Evolutionary conservation across 2,888 invertebrate species (phyloP), one percentile per base, ranked within the genome.

Genomic region (Erebia ligea): DNA sequence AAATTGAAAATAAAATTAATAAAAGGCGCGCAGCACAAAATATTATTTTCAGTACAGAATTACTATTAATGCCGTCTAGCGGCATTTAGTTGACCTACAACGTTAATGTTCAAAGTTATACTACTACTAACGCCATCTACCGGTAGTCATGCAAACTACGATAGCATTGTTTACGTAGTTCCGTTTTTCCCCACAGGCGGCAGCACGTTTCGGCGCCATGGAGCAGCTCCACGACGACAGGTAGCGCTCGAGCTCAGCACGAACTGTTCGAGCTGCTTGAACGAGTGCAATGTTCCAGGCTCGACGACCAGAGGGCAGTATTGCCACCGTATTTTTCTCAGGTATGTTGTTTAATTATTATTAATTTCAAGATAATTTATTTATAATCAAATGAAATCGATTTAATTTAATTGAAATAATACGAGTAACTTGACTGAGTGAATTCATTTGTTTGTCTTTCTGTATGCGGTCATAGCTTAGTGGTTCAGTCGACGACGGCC

Each of bases 251-350:
- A 75, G 93, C 94, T 69, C 94, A 94, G 78, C 95, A 95, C 87
- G 98, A 98, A 91, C 95, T 99, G 80, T 98, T 99, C 90, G 98
- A 98, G 89, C 94, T 99, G 82, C 94, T 99, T 85, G 98, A 99
- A 91, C 95, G 97, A 85, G 97, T 98, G 79, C 99, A 99, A 92
- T 97, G 98, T 94, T 98, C 98, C 80, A 95, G 99, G 75, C 94
- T 99, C 85, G 98, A 99, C 88, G 99, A 99, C 94, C 99, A 99
- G 94, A 96, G 99, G 93, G 99, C 99, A 90, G 98, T 98, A 81
- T 94, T 99, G 85, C 98, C 99, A 77, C 96, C 97, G 67, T 97
- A 97, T 93, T 97, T 97, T 92, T 96, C 96, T 88, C 97, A 97
- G 97, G 97, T 97, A 90, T 48, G 17, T 21, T 21, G 10, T 21